Evolutionary conservation across 2,113 vertebrate genomes (phyloP).

Genomic region (Ammodytes marinus): DNA sequence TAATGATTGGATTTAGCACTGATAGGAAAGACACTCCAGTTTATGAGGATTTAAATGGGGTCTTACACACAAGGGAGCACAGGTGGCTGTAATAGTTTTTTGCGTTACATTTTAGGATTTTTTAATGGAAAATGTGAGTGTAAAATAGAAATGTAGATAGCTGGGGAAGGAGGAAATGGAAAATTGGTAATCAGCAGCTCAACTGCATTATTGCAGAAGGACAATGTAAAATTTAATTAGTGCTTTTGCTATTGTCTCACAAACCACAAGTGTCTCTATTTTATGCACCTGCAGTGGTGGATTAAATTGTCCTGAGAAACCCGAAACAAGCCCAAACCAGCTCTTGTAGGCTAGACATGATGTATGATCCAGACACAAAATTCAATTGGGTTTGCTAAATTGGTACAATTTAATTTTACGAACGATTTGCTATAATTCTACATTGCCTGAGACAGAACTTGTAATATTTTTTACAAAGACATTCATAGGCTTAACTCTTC

Average conservation of each 20-base stretch:
- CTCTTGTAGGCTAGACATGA: slow-evolving; percentile 35
- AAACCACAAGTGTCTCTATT: slow-evolving; percentile 41
- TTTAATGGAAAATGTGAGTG: slow-evolving; percentile 8
- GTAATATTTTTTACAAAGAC: slow-evolving; percentile 42
- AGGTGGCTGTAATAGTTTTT: slow-evolving; percentile 20
- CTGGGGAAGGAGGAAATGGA: slow-evolving; percentile 38
- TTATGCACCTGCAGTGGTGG: slow-evolving; percentile 59
- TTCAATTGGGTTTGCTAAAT: slow-evolving; percentile 66
- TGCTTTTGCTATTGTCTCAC: slow-evolving; percentile 57
- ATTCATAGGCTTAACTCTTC: slow-evolving; percentile 35
- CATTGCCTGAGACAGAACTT: slow-evolving; percentile 34
- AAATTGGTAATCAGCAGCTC: slow-evolving; percentile 67
- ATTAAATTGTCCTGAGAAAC: slow-evolving; percentile 63
- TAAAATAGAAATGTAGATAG: background rate
- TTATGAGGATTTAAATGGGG: slow-evolving; percentile 29
- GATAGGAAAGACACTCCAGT: slow-evolving; percentile 18
- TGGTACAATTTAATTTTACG: slow-evolving; percentile 65
- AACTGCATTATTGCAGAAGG: slow-evolving; percentile 62
- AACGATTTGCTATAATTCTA: slow-evolving; percentile 55
- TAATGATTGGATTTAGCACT: slow-evolving; percentile 49
- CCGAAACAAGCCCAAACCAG: slow-evolving; percentile 57
- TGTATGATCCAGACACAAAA: slow-evolving; percentile 57
- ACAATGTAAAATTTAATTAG: slow-evolving; percentile 69
- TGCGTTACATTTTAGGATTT: slow-evolving; percentile 8
- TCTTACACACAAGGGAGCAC: slow-evolving; percentile 14